Percentiles rank a stretch among this genome's conserved stretches.
These are phyloP conservation scores for Chorisops tibialis DNA, from an alignment of 2,888 invertebrate species.

Conservation along the genomic window DNA sequence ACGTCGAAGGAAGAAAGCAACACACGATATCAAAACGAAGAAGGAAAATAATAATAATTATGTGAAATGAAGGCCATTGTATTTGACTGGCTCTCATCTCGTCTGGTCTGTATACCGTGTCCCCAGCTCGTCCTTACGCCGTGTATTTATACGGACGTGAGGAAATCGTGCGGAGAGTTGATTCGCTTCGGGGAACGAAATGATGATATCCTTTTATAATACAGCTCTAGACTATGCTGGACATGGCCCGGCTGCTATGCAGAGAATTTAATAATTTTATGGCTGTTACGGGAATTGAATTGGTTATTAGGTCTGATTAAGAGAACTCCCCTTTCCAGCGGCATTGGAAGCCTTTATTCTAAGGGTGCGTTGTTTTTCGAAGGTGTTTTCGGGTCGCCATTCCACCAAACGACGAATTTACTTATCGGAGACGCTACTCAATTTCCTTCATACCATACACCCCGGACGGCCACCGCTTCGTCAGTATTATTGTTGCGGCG, in stretches of 20 bases:
- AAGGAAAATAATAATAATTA: conserved; percentile 14
- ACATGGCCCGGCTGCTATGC: not conserved
- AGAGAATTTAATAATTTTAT: conserved; percentile 17
- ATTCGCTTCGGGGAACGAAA: not conserved
- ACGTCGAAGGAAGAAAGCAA: too few species aligned
- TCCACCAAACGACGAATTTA: too few species aligned
- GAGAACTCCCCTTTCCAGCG: conserved; percentile 1
- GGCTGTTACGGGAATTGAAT: conserved; percentile 15
- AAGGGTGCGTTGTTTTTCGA: too few species aligned
- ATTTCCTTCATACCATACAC: too few species aligned
- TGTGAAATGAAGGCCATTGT: conserved; percentile 1
- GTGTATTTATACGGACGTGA: not conserved
- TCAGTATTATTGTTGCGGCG: conserved; percentile 5
- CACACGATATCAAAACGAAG: not conserved
- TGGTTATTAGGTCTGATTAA: conserved; percentile 19
- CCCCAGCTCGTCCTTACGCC: not conserved
- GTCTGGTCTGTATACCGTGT: not conserved
- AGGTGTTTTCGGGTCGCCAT: too few species aligned
- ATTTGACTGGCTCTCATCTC: not conserved
- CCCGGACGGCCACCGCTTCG: not conserved
- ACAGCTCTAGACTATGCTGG: not conserved
- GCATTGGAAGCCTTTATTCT: too few species aligned
- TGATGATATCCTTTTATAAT: conserved; percentile 1
- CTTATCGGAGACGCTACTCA: too few species aligned
- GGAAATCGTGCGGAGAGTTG: not conserved